Base-by-base conservation (phyloP, 2,888 invertebrate genomes). In the Rhagium mordax region DNA sequence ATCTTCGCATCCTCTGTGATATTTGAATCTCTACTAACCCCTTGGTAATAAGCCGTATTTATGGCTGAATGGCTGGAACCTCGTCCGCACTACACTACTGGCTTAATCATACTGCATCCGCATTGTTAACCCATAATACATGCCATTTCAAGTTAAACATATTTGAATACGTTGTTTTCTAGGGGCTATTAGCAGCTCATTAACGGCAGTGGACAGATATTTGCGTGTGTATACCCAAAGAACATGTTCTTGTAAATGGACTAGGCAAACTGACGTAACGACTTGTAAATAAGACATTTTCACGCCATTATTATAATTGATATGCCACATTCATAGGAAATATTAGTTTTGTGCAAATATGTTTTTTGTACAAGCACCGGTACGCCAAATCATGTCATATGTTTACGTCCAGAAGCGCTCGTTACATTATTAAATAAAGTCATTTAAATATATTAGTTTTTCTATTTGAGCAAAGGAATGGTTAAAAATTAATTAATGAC, bases 1-100 rank as follows among this genome's bases (percentile, higher is more conserved):
- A 61, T 81, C 81, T 69, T 80, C 81, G 78, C 83, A 81, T 75
- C 81, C 82, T 81, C 84, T 85, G 85, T 84, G 85, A 85, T 85
- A 85, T 74, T 61, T 55, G 41, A 62, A 47, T 55, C 53, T 29
- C 10, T 53, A 13, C 15, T 16, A 29, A 18, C 59, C 29, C 18
- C 29, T 59, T n/a, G n/a, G 59, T 15, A 29, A 8, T 0, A 27
- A 13, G 47, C 61, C 47, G 47, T 8, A 51, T 18, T 51, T 10
- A 51, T 18, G 18, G 61, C 20, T 61, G n/a, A 61, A 18, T 47
- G 61, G 41, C 60, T 33, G 60, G 10, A 55, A 33, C 10, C 48
- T 53, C 16, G 29, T 33, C 57, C 67, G 24, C 6, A 20, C 7
- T 51, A 15, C 13, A n/a, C 0, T 0, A 57, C 0, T 0, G 67